Evolutionary conservation across 2,797 vertebrate species (phyloP), one percentile per base, ranked within the genome.

Genomic region (Pteronotus mesoamericanus): DNA sequence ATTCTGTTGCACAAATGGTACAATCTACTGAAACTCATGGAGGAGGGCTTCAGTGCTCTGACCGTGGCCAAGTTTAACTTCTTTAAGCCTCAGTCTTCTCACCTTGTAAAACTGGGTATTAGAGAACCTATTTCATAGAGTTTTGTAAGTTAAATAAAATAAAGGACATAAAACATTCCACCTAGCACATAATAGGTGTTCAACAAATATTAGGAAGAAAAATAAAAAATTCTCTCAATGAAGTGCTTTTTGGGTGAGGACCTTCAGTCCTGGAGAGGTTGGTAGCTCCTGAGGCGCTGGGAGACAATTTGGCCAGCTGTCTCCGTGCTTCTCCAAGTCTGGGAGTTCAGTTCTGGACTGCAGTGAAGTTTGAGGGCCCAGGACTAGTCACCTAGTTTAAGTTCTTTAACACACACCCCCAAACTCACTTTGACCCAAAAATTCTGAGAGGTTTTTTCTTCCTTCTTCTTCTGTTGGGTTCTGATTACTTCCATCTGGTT

Each of bases 401-500:
- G 66, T 66, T 92, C 44, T 87, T 69, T 85, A 87, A 71, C 61
- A 84, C 96, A 55, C 74, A 61, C 57, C 12, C 88, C 57, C 92
- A 64, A 42, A 39, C 64, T 75, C 88, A 68, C 59, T 93, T 86
- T 66, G 92, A 92, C 82, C 87, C 29, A n/a, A 79, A 94, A 93
- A 95, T 53, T 82, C 93, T 24, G 68, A 26, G 46, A 95, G 85
- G 37, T 44, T 95, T 92, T 88, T 94, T 51, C 92, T 95, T 89
- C 86, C 79, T 94, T 68, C 55, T 61, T 95, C 95, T 87, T 85
- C 55, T 96, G 93, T 96, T 72, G 89, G 80, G 75, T 42, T 97
- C 96, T 97, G 98, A 98, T 98, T 97, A 97, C 90, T 97, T 97
- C 97, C 98, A 96, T 98, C 97, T 96, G 97, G 95, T 92, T 91